Base-by-base conservation (phyloP, 1,140 invertebrate genomes). In the Chelonus insularis region DNA sequence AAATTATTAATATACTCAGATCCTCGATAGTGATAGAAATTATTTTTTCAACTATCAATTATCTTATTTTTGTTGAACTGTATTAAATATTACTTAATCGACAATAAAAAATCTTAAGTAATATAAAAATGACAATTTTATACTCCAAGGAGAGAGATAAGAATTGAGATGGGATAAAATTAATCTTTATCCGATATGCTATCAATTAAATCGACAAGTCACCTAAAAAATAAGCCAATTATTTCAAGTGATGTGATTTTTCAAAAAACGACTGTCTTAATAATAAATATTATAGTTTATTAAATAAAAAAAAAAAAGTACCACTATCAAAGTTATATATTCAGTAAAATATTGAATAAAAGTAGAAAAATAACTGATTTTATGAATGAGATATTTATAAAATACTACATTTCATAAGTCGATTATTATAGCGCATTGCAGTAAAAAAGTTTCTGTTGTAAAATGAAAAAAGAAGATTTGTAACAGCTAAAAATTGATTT, bases 401-500 rank as follows among this genome's bases (percentile, higher is more conserved):
- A 20, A 12, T 1, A 37, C 16, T 14, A 37, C 29, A 20, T 37
- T 5, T 3, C 25, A 43, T 12, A 56, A 37, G 56, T 54, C 57
- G 56, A 63, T 65, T 66, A 55, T 66, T 63, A 62, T 73, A 70
- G 68, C 70, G 72, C 72, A 73, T 68, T 73, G 72, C 72, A 67
- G 69, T 71, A 73, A 67, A 62, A 62, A 62, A 62, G 29, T 51
- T 54, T 62, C 68, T 12, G 2, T 39, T 12, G 14, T 39, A 39
- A 39, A 39, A 39, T 12, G 14, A 39, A 39, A 39, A 39, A 39
- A 39, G 14, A 39, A 39, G 14, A 9, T n/a, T n/a, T 34, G 14
- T 39, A 39, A 4, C 4, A 9, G n/a, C n/a, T n/a, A n/a, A n/a
- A n/a, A n/a, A n/a, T n/a, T n/a, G n/a, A n/a, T n/a, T n/a, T n/a